Conservation (phyloP, 2,888 invertebrate genomes). For the Acleris emargana region DNA sequence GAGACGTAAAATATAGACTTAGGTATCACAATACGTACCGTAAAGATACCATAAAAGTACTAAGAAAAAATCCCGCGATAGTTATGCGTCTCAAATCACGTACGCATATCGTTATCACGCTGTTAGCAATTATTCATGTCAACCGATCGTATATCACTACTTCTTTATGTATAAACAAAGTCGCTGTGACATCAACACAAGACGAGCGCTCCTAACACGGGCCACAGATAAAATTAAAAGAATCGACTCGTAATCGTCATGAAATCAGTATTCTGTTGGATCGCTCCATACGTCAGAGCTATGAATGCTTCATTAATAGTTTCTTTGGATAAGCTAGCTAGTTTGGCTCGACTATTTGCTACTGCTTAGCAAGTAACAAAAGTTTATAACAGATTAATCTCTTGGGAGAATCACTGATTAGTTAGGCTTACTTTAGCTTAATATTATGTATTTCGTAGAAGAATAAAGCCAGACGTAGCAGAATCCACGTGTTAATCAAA, state of each 20-base stretch:
- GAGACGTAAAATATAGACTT: too few species aligned
- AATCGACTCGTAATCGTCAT: slow-evolving; percentile 13
- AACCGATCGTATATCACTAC: slow-evolving; percentile 33
- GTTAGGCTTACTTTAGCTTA: too few species aligned
- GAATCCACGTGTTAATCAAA: too few species aligned
- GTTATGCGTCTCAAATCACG: slow-evolving; percentile 65
- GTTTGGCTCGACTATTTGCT: background rate
- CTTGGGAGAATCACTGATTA: too few species aligned
- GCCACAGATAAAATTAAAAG: slow-evolving; percentile 7
- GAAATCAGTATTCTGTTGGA: slow-evolving; percentile 10
- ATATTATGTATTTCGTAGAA: too few species aligned
- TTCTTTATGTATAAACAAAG: slow-evolving; percentile 10
- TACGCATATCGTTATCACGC: slow-evolving; percentile 69
- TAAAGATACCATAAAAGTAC: too few species aligned
- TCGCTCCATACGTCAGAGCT: slow-evolving; percentile 9
- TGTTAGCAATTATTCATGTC: slow-evolving; percentile 49
- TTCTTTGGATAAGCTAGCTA: background rate
- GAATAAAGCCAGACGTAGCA: too few species aligned
- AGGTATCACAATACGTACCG: too few species aligned
- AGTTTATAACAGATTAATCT: background rate
- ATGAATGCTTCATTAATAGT: slow-evolving; percentile 1
- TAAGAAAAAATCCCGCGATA: too few species aligned
- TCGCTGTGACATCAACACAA: slow-evolving; percentile 9
- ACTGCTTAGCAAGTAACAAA: background rate
- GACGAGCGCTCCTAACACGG: slow-evolving; percentile 6